These are phyloP conservation scores for Adelognathus sp. DNA, from an alignment of 2,888 invertebrate genomes.

Conservation along the genomic window DNA sequence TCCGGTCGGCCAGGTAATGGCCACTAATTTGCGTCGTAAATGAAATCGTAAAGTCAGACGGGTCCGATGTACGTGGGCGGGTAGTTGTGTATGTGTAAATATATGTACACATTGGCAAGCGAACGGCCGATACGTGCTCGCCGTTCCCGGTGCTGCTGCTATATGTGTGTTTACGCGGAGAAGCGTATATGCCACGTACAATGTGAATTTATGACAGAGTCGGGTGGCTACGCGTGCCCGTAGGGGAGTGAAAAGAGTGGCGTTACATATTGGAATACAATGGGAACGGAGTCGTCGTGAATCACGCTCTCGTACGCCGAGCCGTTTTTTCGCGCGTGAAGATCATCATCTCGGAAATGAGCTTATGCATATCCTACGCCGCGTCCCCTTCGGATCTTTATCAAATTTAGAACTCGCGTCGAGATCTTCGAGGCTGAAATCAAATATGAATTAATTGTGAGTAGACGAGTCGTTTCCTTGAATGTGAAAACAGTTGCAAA, in stretches of 20 bases:
- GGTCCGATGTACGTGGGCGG: constrained; percentile 28
- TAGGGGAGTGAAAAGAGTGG: constrained; percentile 12
- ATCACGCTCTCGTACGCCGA: too few species aligned
- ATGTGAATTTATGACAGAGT: constrained; percentile 51
- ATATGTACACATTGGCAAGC: not conserved
- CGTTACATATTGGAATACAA: constrained; percentile 36
- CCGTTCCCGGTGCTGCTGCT: not conserved
- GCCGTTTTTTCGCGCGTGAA: constrained; percentile 47
- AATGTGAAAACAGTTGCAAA: too few species aligned
- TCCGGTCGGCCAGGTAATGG: constrained; percentile 54
- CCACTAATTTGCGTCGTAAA: constrained; percentile 63
- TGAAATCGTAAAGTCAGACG: constrained; percentile 62
- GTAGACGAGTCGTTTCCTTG: too few species aligned
- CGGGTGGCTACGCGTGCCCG: not conserved
- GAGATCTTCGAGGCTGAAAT: too few species aligned
- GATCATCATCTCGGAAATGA: constrained; percentile 38
- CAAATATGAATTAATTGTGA: too few species aligned
- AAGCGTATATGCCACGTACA: constrained; percentile 20
- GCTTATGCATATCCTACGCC: not conserved
- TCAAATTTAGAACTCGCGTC: too few species aligned
- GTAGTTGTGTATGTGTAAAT: not conserved
- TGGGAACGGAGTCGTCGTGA: constrained; percentile 35
- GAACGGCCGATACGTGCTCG: not conserved
- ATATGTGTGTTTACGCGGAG: not conserved
- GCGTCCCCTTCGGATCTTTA: not conserved